A percentile compares a stretch with the other conserved stretches of the same genome.
These are phyloP conservation scores for Uria aalge DNA, from an alignment of 2,113 vertebrate genomes.

Conservation along the genomic window DNA sequence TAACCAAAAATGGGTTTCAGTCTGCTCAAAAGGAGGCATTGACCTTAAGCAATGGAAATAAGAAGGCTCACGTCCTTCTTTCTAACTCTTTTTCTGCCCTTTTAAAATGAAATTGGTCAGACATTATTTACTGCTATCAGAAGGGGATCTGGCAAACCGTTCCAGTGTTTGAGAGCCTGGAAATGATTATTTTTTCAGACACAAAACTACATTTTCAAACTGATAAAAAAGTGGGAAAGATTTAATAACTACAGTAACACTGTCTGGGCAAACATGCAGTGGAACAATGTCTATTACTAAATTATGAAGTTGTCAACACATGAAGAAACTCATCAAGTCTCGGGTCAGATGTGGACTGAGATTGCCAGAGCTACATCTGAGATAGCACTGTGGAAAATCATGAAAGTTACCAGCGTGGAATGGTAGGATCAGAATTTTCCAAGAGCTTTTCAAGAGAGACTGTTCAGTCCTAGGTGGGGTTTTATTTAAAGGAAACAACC, in stretches of 20 bases:
- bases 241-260: not conserved
- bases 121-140: not conserved
- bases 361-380: not conserved
- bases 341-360: not conserved
- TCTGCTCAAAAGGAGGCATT: not conserved
- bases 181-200: not conserved
- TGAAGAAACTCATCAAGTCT: not conserved
- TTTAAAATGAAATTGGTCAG: not conserved
- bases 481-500: not conserved
- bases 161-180: not conserved
- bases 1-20: conserved; percentile 1
- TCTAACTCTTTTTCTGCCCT: not conserved
- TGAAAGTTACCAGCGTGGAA: not conserved
- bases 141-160: not conserved
- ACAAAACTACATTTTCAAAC: not conserved
- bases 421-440: not conserved
- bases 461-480: not conserved
- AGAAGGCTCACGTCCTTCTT: not conserved
- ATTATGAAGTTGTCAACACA: not conserved
- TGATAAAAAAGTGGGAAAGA: not conserved
- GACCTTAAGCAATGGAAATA: conserved; percentile 7
- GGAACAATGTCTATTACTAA: not conserved
- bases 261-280: not conserved
- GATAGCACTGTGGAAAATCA: not conserved
- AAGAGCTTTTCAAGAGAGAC: not conserved